Evolutionary conservation across 2,888 invertebrate species (phyloP).

Genomic region (Agonopterix subpropinquella): DNA sequence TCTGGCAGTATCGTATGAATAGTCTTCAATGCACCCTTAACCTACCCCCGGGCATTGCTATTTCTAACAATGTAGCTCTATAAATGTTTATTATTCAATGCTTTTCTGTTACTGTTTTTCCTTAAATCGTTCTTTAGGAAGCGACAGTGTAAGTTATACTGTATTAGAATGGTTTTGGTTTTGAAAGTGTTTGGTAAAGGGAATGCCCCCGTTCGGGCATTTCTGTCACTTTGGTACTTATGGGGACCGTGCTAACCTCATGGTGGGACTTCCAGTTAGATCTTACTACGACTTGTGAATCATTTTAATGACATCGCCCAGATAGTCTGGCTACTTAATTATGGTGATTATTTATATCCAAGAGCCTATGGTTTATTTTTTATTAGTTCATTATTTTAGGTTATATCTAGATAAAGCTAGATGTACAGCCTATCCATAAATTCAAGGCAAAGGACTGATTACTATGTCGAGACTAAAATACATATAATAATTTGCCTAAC

Average conservation of each 20-base stretch:
- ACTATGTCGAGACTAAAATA: too few species aligned
- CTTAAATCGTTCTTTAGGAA: not conserved
- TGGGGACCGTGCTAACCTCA: conserved; percentile 32
- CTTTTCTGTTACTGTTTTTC: conserved; percentile 15
- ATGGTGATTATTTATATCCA: too few species aligned
- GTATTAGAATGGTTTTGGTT: not conserved
- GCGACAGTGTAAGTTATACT: conserved; percentile 13
- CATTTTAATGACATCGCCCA: too few species aligned
- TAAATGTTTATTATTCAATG: conserved; percentile 24
- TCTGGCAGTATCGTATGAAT: conserved; percentile 43
- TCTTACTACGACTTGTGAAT: too few species aligned
- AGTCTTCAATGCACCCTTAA: conserved; percentile 67
- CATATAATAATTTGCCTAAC: too few species aligned
- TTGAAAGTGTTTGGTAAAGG: conserved; percentile 21
- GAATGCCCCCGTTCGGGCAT: conserved; percentile 50
- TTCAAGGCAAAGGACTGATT: too few species aligned
- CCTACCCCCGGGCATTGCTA: conserved; percentile 47
- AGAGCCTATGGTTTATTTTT: too few species aligned
- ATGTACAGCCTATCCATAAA: too few species aligned
- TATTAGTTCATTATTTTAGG: too few species aligned
- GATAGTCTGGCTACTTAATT: too few species aligned
- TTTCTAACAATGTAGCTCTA: conserved; percentile 17
- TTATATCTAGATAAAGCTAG: too few species aligned
- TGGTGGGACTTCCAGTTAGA: conserved; percentile 21
- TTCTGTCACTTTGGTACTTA: conserved; percentile 49